These are phyloP conservation scores for Ormyrus nitidulus DNA, from an alignment of 2,888 invertebrate genomes.

Conservation along the genomic window DNA sequence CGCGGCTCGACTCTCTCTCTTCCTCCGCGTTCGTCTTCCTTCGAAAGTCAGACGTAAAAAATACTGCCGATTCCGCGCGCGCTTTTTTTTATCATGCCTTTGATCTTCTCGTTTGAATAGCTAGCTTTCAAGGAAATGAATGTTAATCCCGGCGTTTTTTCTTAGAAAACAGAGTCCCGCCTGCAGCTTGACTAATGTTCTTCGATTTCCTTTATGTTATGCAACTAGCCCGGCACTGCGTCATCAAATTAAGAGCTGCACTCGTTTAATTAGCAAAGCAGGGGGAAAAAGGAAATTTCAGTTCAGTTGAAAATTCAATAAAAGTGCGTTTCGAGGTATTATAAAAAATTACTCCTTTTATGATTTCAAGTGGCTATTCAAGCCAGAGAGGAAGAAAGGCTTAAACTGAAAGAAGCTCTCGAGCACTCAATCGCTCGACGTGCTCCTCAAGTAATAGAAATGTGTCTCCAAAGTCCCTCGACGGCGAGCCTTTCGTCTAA, in stretches of 20 bases:
- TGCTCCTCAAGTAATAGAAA: slow-evolving; percentile 37
- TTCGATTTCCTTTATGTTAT: slow-evolving; percentile 20
- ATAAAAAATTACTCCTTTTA: background rate
- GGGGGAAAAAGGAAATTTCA: too few species aligned
- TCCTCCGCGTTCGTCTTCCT: slow-evolving; percentile 24
- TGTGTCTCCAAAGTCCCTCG: slow-evolving; percentile 1
- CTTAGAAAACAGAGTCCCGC: slow-evolving; percentile 11
- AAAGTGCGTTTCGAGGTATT: too few species aligned
- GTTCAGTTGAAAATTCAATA: too few species aligned
- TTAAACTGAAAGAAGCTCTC: background rate
- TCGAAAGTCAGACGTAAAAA: slow-evolving; percentile 32
- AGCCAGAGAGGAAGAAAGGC: too few species aligned
- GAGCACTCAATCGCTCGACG: background rate
- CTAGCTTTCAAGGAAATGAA: slow-evolving; percentile 55
- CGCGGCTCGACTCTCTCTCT: background rate
- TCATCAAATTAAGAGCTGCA: slow-evolving; percentile 25
- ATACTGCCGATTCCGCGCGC: slow-evolving; percentile 43
- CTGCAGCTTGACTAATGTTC: slow-evolving; percentile 16
- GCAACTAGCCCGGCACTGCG: background rate
- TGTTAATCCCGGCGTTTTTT: slow-evolving; percentile 43
- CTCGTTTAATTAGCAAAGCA: background rate
- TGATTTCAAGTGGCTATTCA: too few species aligned
- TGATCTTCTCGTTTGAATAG: slow-evolving; percentile 47
- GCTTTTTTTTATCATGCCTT: slow-evolving; percentile 41
- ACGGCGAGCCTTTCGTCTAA: background rate